Percentiles rank a stretch among this genome's conserved stretches.
Conservation (phyloP, 2,888 invertebrate species). For the Slavum lentiscoides region DNA sequence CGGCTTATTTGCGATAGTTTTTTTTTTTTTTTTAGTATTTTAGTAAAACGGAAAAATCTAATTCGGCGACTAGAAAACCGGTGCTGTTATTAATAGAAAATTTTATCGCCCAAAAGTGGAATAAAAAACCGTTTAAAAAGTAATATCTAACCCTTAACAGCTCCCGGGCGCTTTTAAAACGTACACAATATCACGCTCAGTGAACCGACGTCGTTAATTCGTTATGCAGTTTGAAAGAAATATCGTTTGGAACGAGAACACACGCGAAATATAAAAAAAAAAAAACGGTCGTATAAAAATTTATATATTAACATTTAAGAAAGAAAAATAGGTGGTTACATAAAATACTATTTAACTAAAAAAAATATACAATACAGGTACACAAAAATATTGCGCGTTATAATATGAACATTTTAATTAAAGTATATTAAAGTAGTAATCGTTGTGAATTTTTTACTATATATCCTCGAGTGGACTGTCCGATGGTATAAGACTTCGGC, state of each 20-base stretch:
- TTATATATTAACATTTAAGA: not conserved
- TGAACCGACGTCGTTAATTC: not conserved
- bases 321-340: too few relatives aligned
- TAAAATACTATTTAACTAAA: too few relatives aligned
- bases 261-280: too few relatives aligned
- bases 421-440: not conserved
- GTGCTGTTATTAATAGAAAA: not conserved
- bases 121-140: not conserved
- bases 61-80: too few relatives aligned
- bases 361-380: not conserved
- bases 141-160: not conserved
- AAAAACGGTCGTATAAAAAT: not conserved
- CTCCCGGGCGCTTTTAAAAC: not conserved
- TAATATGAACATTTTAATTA: not conserved
- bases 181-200: not conserved
- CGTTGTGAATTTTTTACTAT: constrained; percentile 1
- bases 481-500: not conserved
- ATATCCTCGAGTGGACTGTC: not conserved
- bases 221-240: not conserved
- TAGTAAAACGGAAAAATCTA: too few relatives aligned
- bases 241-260: not conserved
- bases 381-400: not conserved
- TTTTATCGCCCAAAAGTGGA: not conserved
- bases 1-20: too few relatives aligned
- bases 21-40: too few relatives aligned